These are phyloP conservation scores for Bradypodion pumilum DNA, from an alignment of 2,797 vertebrate species.

Conservation along the genomic window DNA sequence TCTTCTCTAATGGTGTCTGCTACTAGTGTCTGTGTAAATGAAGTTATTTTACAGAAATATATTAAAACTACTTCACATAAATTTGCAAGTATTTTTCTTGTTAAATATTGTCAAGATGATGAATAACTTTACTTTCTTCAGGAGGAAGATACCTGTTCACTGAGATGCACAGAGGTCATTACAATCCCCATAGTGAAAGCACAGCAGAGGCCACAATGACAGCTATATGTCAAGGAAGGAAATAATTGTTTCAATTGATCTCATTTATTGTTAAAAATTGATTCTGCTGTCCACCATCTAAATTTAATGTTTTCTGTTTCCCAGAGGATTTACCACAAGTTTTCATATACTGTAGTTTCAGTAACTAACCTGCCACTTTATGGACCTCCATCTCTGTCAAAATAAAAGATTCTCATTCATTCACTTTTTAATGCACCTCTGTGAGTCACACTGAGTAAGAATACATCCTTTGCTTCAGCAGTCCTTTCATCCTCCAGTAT, in stretches of 20 bases:
- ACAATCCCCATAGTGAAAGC: slow-evolving; percentile 64
- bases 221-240: slow-evolving; percentile 54
- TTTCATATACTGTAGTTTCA: slow-evolving; percentile 35
- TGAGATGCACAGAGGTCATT: slow-evolving; percentile 58
- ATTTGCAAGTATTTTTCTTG: background rate
- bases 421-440: slow-evolving; percentile 21
- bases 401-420: slow-evolving; percentile 55
- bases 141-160: background rate
- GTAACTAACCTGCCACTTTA: slow-evolving; percentile 48
- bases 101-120: slow-evolving; percentile 25
- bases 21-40: background rate
- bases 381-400: slow-evolving; percentile 34
- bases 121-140: slow-evolving; percentile 1
- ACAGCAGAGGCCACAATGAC: slow-evolving; percentile 51
- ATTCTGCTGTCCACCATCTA: slow-evolving; percentile 70
- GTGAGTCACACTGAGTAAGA: background rate
- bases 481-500: background rate
- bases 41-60: background rate
- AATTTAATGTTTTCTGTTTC: slow-evolving; percentile 65
- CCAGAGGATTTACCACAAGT: slow-evolving; percentile 57
- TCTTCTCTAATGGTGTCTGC: background rate
- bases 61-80: slow-evolving; percentile 10
- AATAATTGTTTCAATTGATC: slow-evolving; percentile 64
- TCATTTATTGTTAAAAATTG: slow-evolving; percentile 72
- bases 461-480: background rate